Evolutionary conservation across 2,113 vertebrate species (phyloP), one percentile per base, ranked within the genome.

Genomic region (Cololabis saira): DNA sequence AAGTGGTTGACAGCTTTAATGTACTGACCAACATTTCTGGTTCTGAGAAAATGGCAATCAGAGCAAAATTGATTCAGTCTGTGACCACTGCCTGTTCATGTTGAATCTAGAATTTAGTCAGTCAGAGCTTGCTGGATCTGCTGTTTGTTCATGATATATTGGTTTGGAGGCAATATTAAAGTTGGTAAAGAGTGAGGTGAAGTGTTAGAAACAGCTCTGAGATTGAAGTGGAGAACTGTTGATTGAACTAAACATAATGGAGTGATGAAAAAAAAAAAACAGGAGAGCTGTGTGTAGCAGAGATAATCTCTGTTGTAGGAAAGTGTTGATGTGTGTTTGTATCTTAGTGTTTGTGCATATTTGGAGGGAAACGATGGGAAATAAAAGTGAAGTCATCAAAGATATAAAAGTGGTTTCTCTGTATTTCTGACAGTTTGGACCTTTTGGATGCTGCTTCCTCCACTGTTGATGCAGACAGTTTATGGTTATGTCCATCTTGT

Each of bases 321-420:
- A 42, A n/a, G 18, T 13, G 4, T 37, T 68, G 45, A 51, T 66
- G 54, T 76, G 62, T 57, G 24, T 27, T 2, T 5, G 24, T 5
- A 5, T 5, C 3, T 5, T 2, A 5, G 24, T 27, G 24, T 27
- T 45, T 47, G 18, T 56, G 57, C 33, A 43, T 56, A 13, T 58
- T 17, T 33, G 16, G 1, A 47, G 43, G 22, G 42, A 60, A 37
- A 50, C 21, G 67, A 18, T 14, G 30, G 21, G 17, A 55, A 30
- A 82, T 53, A 57, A 78, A 60, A 76, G 52, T 57, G 42, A 51
- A 64, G 24, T 51, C 49, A 63, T 78, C 62, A 61, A 41, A 74
- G 63, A 71, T 11, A 45, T 66, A 78, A 68, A 81, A 52, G n/a
- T 58, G 76, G n/a, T 83, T 79, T 75, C 22, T 74, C 57, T 22